phyloP scores from a whole-genome alignment of 2,113 vertebrate genomes.

The Sinosuthora webbiana region DNA sequence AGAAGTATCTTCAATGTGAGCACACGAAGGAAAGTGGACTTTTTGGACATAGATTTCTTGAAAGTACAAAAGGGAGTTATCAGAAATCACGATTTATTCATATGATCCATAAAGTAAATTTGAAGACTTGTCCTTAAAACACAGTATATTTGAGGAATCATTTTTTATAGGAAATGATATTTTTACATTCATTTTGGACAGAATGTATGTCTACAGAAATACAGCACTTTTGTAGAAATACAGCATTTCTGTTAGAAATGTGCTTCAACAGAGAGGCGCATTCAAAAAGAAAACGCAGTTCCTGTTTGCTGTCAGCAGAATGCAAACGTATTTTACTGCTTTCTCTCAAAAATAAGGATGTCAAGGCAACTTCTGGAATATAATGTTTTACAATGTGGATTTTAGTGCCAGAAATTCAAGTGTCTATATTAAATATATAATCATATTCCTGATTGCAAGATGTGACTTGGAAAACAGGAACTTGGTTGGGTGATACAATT shows the following conservation, averaged over 20 bases:
- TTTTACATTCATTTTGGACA: neutral
- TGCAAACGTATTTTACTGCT: neutral
- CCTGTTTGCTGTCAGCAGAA: neutral
- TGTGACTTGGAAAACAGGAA: neutral
- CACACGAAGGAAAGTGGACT: neutral
- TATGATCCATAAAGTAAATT: neutral
- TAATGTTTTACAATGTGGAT: neutral
- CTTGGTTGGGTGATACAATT: neutral
- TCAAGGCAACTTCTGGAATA: neutral
- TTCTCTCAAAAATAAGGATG: neutral
- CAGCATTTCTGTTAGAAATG: neutral
- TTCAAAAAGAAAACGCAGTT: neutral
- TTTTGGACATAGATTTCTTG: neutral
- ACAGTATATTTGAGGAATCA: neutral
- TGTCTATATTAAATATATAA: neutral
- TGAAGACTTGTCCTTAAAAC: neutral
- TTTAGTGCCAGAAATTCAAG: neutral
- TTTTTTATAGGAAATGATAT: neutral
- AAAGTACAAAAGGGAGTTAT: neutral
- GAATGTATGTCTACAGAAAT: neutral
- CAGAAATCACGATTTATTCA: neutral
- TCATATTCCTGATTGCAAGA: neutral
- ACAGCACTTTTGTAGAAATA: neutral
- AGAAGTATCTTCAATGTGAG: neutral
- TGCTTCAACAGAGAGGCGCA: neutral